Conservation (phyloP, 2,797 vertebrate genomes). For the Leptatherina wallacei region DNA sequence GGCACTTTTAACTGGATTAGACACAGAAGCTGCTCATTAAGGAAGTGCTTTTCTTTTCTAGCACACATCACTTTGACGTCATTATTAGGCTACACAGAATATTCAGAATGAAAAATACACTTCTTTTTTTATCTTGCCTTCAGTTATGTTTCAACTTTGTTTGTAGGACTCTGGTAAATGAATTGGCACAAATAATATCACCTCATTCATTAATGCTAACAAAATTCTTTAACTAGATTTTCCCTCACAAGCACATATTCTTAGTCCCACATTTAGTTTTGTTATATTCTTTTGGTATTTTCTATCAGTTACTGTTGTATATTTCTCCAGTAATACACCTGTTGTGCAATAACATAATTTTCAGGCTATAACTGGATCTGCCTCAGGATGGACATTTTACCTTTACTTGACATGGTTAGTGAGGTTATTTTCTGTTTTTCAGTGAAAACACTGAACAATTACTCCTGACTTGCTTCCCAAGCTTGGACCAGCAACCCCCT, state of each 20-base stretch:
- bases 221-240: no score
- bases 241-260: no score
- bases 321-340: no score
- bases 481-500: no score
- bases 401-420: no score
- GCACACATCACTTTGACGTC: not conserved
- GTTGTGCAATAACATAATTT: not conserved
- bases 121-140: not conserved
- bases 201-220: no score
- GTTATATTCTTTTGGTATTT: not conserved
- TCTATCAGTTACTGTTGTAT: no score
- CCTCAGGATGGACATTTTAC: not conserved
- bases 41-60: not conserved
- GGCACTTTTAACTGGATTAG: slow-evolving; percentile 16
- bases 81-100: not conserved
- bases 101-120: not conserved
- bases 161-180: no score
- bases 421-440: not conserved
- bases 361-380: not conserved
- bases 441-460: not conserved
- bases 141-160: no score
- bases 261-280: not conserved
- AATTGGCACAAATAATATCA: no score
- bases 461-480: no score
- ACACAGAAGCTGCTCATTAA: slow-evolving; percentile 11